Percentiles rank a stretch among this genome's conserved stretches.
phyloP scores from a whole-genome alignment of 2,113 vertebrate genomes.

The Nannobrachium achirus region DNA sequence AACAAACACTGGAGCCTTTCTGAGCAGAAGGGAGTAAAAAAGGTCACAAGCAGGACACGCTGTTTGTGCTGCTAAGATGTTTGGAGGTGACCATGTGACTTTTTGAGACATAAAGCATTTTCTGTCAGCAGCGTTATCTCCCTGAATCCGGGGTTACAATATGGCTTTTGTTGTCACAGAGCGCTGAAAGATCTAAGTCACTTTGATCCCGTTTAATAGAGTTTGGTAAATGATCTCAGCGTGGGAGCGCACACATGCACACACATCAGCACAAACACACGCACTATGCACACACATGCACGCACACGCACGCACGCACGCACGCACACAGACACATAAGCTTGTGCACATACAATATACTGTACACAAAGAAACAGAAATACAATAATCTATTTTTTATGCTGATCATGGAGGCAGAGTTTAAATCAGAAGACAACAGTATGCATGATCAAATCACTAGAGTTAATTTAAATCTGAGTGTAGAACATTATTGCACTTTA shows the following conservation, averaged over 20 bases:
- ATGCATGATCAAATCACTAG: too few relatives aligned
- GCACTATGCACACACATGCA: slow-evolving; percentile 28
- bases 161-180: slow-evolving; percentile 79
- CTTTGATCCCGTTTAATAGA: slow-evolving; percentile 83
- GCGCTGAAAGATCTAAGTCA: slow-evolving; percentile 74
- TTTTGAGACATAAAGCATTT: slow-evolving; percentile 72
- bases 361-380: slow-evolving; percentile 44
- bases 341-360: slow-evolving; percentile 8
- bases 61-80: slow-evolving; percentile 47
- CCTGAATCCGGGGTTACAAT: slow-evolving; percentile 76
- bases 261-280: slow-evolving; percentile 37
- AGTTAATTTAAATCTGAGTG: too few relatives aligned
- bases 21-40: slow-evolving; percentile 25
- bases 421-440: slow-evolving; percentile 35
- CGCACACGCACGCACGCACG: slow-evolving; percentile 28
- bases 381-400: slow-evolving; percentile 59
- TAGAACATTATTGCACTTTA: too few relatives aligned
- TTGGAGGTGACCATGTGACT: slow-evolving; percentile 75
- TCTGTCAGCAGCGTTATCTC: slow-evolving; percentile 71
- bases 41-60: slow-evolving; percentile 57
- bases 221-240: slow-evolving; percentile 82
- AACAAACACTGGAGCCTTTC: slow-evolving; percentile 47
- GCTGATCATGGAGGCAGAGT: slow-evolving; percentile 55
- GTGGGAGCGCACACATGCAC: slow-evolving; percentile 50
- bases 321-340: slow-evolving; percentile 9